These are phyloP conservation scores for Tachysurus vachellii DNA, from an alignment of 2,113 vertebrate genomes.

Conservation along the genomic window DNA sequence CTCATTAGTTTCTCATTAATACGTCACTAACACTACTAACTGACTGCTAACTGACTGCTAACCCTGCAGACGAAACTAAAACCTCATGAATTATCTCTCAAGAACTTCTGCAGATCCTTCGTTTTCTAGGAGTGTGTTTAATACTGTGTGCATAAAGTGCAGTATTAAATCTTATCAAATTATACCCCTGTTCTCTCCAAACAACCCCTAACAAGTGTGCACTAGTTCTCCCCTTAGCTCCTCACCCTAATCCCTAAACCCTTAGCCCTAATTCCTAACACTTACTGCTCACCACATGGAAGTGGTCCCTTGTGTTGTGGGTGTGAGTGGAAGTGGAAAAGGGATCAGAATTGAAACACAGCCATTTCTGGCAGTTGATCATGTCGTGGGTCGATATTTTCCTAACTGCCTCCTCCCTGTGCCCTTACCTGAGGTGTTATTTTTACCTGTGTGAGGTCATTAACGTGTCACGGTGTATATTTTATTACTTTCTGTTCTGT, in stretches of 20 bases:
- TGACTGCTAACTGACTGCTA: too few species aligned
- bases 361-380: background rate
- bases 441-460: constrained; percentile 24
- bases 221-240: background rate
- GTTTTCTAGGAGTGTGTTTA: background rate
- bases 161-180: background rate
- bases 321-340: background rate
- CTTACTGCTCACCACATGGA: background rate
- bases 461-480: background rate
- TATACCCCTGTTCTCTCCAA: background rate
- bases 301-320: background rate
- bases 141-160: background rate
- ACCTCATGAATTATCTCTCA: background rate
- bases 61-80: too few species aligned
- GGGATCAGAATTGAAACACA: background rate
- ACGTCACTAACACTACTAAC: too few species aligned
- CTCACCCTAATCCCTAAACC: background rate
- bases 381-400: background rate
- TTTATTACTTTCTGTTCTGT: background rate
- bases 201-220: background rate
- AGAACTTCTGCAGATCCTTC: background rate
- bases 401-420: background rate
- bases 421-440: background rate
- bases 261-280: background rate
- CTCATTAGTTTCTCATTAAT: background rate